Evolutionary conservation across 2,888 invertebrate species (phyloP), one percentile per base, ranked within the genome.

Genomic region (Chymomyza fuscimana): DNA sequence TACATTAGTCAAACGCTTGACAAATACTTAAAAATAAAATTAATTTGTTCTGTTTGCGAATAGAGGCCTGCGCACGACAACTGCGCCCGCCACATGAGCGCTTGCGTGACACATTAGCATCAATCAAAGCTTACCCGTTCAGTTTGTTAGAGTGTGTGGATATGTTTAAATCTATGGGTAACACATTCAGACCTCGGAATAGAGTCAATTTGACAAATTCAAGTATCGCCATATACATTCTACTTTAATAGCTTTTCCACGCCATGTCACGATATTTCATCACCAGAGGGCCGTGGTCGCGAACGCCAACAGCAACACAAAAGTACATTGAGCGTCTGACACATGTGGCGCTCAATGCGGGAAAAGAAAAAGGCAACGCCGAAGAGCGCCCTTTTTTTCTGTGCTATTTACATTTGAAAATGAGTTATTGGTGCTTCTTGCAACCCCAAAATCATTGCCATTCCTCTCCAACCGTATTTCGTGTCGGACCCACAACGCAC

Each of bases 151-250:
- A 19, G 29, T 52, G 67, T 29, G 74, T 67, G 60, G 52, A 58
- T 66, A 32, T 46, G 46, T 52, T 29, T 54, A 61, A 62, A 56
- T 56, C 67, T 63, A 52, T 62, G 19, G 50, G 32, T 56, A 46
- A 51, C 25, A 60, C 59, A 46, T 46, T 50, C 19, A 62, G 77
- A 52, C 25, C 81, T 82, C 80, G 81, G 77, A 81, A 87, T 82
- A 65, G 79, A 89, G 84, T 87, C 87, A 89, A 85, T 90, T 90
- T 90, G 90, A 90, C 90, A 89, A 89, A 89, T 89, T 90, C 83
- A 83, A 88, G 87, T 89, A 89, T 88, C 89, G 86, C 88, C 89
- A 89, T 89, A 87, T 81, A 89, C 80, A 85, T 78, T 76, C 81
- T 84, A 78, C 80, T 89, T 89, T 88, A 89, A 89, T 89, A 84